phyloP scores from a whole-genome alignment of 2,113 vertebrate genomes.

The Forbesichthys papilliferus region DNA sequence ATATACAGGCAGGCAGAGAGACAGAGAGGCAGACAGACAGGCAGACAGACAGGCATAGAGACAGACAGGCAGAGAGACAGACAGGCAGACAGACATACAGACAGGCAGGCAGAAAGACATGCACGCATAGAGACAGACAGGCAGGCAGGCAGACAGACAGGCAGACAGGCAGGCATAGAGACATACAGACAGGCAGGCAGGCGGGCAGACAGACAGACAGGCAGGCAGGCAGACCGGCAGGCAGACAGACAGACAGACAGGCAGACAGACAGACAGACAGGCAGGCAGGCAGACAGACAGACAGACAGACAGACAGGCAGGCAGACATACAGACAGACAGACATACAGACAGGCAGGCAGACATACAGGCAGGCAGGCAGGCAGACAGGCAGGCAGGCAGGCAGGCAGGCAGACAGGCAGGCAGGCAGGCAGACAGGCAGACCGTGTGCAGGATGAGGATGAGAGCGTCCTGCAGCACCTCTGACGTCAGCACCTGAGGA shows the following conservation, averaged over 20 bases:
- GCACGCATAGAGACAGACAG: not conserved
- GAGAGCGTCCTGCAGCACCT: slow-evolving; percentile 82
- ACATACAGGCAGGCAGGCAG: not conserved
- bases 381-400: slow-evolving; percentile 69
- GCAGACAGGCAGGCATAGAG: not conserved
- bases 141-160: not conserved
- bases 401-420: slow-evolving; percentile 69
- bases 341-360: not conserved
- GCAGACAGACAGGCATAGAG: no score
- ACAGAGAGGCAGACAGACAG: no score
- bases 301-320: slow-evolving; percentile 50
- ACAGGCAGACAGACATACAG: not conserved
- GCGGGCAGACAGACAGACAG: no score
- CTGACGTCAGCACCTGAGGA: slow-evolving; percentile 87
- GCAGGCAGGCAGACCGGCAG: slow-evolving; percentile 53
- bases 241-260: slow-evolving; percentile 67
- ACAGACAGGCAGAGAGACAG: slow-evolving; percentile 68
- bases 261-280: slow-evolving; percentile 69
- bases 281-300: slow-evolving; percentile 70
- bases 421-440: slow-evolving; percentile 46
- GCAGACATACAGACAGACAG: slow-evolving; percentile 53
- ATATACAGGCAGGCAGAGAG: slow-evolving; percentile 33
- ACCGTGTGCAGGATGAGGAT: slow-evolving; percentile 92
- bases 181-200: no score
- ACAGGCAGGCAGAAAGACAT: not conserved